phyloP scores from a whole-genome alignment of 2,113 vertebrate species.

The Psettodes erumei region DNA sequence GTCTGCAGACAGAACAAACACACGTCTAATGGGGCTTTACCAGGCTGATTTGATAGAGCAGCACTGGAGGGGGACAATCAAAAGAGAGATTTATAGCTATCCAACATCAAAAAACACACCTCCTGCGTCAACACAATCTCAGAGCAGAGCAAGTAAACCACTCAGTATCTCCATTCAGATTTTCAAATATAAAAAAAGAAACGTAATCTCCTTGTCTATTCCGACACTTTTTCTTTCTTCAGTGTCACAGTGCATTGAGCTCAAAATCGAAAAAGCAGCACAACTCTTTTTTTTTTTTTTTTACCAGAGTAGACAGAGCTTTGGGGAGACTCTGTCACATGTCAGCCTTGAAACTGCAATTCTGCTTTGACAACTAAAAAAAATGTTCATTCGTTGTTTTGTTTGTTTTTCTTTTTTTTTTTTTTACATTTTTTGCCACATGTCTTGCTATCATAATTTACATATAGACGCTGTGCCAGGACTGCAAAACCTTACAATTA shows the following conservation, averaged over 20 bases:
- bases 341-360: slow-evolving; percentile 57
- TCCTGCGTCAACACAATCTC: not conserved
- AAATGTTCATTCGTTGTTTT: slow-evolving; percentile 12
- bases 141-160: not conserved
- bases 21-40: slow-evolving; percentile 44
- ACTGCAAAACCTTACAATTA: slow-evolving; percentile 8
- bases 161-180: not conserved
- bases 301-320: slow-evolving; percentile 48
- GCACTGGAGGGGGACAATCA: slow-evolving; percentile 46
- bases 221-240: not conserved
- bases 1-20: slow-evolving; percentile 14
- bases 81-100: slow-evolving; percentile 19
- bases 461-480: too few relatives aligned
- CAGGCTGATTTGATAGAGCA: slow-evolving; percentile 65
- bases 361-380: slow-evolving; percentile 51
- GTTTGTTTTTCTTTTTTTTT: not conserved
- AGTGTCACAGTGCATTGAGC: slow-evolving; percentile 40
- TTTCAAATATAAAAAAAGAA: not conserved
- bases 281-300: too few relatives aligned
- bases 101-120: slow-evolving; percentile 26
- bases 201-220: not conserved
- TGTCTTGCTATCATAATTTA: not conserved
- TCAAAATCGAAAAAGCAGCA: slow-evolving; percentile 40
- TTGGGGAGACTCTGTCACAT: slow-evolving; percentile 51
- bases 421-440: not conserved